Percentiles rank a stretch among this genome's conserved stretches.
These are phyloP conservation scores for Aphelenchoides fujianensis DNA, from an alignment of 1,140 invertebrate species.

Conservation along the genomic window DNA sequence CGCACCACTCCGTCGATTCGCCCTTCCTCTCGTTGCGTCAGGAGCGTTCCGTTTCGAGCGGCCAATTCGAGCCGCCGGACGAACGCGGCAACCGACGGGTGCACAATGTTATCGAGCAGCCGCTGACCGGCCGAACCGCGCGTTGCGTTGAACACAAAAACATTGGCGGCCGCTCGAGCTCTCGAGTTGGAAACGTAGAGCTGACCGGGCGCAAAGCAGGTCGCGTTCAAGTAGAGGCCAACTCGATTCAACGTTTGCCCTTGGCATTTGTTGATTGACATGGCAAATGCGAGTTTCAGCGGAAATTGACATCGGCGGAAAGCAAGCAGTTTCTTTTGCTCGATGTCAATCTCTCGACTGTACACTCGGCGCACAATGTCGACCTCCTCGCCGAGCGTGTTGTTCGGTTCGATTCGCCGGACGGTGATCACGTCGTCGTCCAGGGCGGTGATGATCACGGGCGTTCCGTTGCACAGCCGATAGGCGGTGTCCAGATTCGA, in stretches of 20 bases:
- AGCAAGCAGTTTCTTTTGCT: slow-evolving; percentile 4
- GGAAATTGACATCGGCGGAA: slow-evolving; percentile 65
- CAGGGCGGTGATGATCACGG: background rate
- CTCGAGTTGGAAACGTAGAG: slow-evolving; percentile 63
- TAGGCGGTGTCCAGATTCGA: slow-evolving; percentile 16
- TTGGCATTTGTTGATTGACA: slow-evolving; percentile 69
- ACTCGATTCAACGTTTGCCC: slow-evolving; percentile 63
- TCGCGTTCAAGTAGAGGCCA: slow-evolving; percentile 62
- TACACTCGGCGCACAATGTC: slow-evolving; percentile 9
- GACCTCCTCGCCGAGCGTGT: background rate
- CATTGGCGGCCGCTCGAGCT: slow-evolving; percentile 4
- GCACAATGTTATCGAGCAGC: slow-evolving; percentile 11
- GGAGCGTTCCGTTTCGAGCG: no score
- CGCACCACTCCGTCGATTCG: no score
- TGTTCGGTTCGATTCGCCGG: background rate
- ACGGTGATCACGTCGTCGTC: slow-evolving; percentile 7
- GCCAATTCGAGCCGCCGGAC: no score
- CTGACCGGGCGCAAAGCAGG: slow-evolving; percentile 64
- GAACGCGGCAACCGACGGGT: background rate
- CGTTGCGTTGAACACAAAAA: background rate
- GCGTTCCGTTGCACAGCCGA: slow-evolving; percentile 23
- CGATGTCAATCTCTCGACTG: slow-evolving; percentile 7
- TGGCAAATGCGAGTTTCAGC: slow-evolving; percentile 65
- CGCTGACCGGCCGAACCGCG: no score
- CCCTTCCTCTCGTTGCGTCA: no score